Evolutionary conservation across 2,888 invertebrate species (phyloP), one percentile per base, ranked within the genome.

Genomic region (Tanytarsus gracilentus): DNA sequence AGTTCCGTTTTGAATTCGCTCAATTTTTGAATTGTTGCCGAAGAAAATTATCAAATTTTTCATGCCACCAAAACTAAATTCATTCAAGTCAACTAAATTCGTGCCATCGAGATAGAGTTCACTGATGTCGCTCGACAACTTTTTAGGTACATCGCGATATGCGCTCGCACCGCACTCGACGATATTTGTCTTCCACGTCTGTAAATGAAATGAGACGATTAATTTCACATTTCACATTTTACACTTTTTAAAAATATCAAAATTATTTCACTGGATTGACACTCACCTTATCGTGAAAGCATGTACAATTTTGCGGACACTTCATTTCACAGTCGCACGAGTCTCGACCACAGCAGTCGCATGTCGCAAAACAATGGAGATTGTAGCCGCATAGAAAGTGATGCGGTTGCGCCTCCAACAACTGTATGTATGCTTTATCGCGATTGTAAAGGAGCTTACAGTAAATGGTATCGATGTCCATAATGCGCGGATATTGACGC

Each of bases 291-390:
- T 44, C 44, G 16, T 50, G 50, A 77, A 92, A 95, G 71, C 96
- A 96, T 62, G 88, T 88, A 78, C 96, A 96, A 72, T 92, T 91
- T 49, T 80, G 81, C 51, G 96, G 96, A 72, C 96, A 96, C 65
- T 89, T 92, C 89, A 94, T 94, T 78, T 94, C 91, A 77, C 96
- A 96, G 76, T 96, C 96, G 77, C 96, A 96, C 58, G 92, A 92
- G 73, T 93, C 94, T 75, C 92, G 96, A 73, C 94, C 93, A 76
- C 96, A 96, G 77, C 96, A 96, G 71, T 92, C 91, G 70, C 96
- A 96, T 64, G 92, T 79, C 11, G 94, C 88, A 73, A 93, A 94
- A 76, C 96, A 96, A 73, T 94, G 92, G 39, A 88, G 87, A 75
- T 87, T 87, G 76, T 95, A 95, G 63, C 86, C 84, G 78, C 94